These are phyloP conservation scores for Actinia tenebrosa DNA, from an alignment of 64 coral and sea anemone genomes.

Conservation along the genomic window DNA sequence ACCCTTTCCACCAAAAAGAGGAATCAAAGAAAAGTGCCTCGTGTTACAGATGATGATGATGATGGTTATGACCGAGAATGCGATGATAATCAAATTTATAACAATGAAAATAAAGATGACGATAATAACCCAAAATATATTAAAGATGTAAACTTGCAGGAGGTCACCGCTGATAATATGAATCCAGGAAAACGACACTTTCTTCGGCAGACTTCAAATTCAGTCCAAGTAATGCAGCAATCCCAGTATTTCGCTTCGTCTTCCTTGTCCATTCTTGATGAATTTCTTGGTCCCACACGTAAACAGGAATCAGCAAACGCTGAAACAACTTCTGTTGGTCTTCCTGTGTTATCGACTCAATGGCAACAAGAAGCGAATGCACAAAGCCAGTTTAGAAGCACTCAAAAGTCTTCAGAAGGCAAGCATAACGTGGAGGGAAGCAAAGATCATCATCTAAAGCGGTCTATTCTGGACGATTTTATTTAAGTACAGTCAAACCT, in stretches of 20 bases:
- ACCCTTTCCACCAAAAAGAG: background rate
- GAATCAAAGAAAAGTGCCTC: background rate
- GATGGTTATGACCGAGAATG: too few relatives aligned
- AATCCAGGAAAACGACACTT: background rate
- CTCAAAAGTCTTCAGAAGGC: background rate
- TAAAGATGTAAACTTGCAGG: background rate
- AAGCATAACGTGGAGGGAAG: background rate
- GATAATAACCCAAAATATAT: background rate
- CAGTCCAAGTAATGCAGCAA: background rate
- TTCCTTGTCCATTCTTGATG: background rate
- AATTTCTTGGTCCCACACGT: background rate
- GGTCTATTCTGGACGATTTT: background rate
- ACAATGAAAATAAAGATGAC: background rate
- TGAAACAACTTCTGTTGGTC: background rate
- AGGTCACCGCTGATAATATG: background rate
- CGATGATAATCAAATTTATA: background rate
- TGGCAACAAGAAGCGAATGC: background rate
- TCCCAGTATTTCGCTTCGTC: background rate
- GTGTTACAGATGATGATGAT: background rate
- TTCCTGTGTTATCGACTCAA: background rate
- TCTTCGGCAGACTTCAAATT: background rate
- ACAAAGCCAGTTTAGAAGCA: background rate
- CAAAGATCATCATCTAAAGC: background rate
- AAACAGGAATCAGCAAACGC: background rate
- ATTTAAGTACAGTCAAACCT: background rate